Base-by-base conservation (phyloP, 1,140 invertebrate species). In the Calephelis nemesis region DNA sequence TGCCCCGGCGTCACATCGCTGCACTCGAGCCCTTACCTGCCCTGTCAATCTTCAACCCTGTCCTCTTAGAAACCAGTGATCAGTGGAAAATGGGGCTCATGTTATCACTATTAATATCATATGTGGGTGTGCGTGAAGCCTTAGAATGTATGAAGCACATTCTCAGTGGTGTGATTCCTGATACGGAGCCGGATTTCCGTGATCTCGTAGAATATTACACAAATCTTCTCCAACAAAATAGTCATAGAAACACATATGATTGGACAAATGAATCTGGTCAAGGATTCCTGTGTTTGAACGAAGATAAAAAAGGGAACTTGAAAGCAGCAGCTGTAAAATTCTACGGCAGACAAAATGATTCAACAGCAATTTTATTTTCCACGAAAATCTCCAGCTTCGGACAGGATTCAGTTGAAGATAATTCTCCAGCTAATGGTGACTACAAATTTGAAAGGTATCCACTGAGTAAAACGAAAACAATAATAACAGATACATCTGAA, bases 41-140 rank as follows among this genome's bases (percentile, higher is more conserved):
- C 77, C 70, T 64, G 67, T 71, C 70, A 72, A 80, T 74, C 73
- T 71, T 75, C 71, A 72, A 69, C 78, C 80, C 79, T 74, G 42
- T 47, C 45, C 80, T 81, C 78, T 76, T 78, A 70, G 62, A 72
- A 74, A 77, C 69, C 68, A 77, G 70, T 81, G 78, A 72, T 66
- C 67, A 19, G 73, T 81, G 78, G 81, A 81, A 19, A 69, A 95
- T 95, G 95, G 95, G 95, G 75, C 84, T 96, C 15, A 81, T 96
- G 68, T 87, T 96, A 60, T 96, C 95, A 10, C 88, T 95, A 76
- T 82, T 96, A 39, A 93, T 96, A 70, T 93, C 94, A n/a, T 96
- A 95, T 78, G 93, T 95, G 19, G 95, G 96, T 64, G 93, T 95
- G 4, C 68, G 95, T 68, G 95, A 96, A 83, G 91, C 95, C 12